Evolutionary conservation across 2,797 vertebrate genomes (phyloP), one percentile per base, ranked within the genome.

Genomic region (Pangasius krempfi): DNA sequence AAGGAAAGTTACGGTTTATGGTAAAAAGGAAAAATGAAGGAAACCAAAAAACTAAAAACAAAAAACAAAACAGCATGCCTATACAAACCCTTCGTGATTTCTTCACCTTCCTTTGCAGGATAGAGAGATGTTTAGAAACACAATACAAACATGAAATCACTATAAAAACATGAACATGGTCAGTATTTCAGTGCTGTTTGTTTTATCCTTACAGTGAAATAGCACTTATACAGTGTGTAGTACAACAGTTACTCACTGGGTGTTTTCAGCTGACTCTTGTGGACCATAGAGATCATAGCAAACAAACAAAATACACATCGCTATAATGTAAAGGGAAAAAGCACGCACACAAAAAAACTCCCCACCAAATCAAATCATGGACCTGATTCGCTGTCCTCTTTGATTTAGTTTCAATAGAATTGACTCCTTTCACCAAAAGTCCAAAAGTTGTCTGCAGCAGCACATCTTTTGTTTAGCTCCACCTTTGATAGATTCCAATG

Each of bases 71-170:
- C 40, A 88, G 33, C 91, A 90, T 92, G 90, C 91, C 88, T 90
- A 93, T 88, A 91, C 87, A 90, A 88, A 90, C 86, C 84, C 20
- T 85, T 10, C 60, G 10, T 79, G 70, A 88, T 85, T 86, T 91
- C 90, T 91, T 94, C 89, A 92, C 70, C 90, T 93, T 89, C 89
- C 87, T 90, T 94, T 93, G 90, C 91, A 91, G 85, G 82, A 88
- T 37, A 37, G 81, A 68, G 37, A 94, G 91, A 94, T 44, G 3
- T 64, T n/a, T 18, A 87, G 86, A 85, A 58, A 90, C 62, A 82
- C 56, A 85, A 37, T 2, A 72, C 47, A 70, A 85, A 40, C 20
- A 86, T 20, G 14, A 78, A 44, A 50, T 44, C 18, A 68, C 44
- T 68, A 6, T 52, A 68, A 68, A 62, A 64, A 83, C 68, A 12